These are phyloP conservation scores for Enteromius fasciolatus DNA, from an alignment of 2,797 vertebrate species.

Conservation along the genomic window DNA sequence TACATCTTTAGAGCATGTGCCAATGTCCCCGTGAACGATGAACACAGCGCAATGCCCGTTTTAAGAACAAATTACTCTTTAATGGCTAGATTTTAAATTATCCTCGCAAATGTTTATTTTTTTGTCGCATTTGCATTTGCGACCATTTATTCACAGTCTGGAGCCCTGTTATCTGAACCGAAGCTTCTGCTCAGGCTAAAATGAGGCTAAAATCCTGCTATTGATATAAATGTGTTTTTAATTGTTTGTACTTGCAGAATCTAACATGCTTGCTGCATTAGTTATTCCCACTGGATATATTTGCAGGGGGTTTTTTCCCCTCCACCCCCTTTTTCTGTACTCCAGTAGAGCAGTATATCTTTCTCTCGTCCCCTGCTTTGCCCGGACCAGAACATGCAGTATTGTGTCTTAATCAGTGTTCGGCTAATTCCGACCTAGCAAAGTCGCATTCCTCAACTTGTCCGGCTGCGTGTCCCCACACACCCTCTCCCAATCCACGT, in stretches of 20 bases:
- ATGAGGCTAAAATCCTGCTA: conserved; percentile 77
- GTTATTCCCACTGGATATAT: conserved; percentile 68
- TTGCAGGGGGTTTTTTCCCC: conserved; percentile 24
- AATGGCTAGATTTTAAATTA: conserved; percentile 21
- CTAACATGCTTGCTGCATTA: conserved; percentile 68
- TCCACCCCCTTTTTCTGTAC: conserved; percentile 38
- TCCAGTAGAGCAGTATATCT: conserved; percentile 22
- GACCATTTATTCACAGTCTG: conserved; percentile 12
- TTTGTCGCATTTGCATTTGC: conserved; percentile 6
- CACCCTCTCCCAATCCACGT: conserved; percentile 33
- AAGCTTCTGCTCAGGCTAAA: conserved; percentile 67
- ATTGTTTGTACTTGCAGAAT: conserved; percentile 74
- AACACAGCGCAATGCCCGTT: not conserved
- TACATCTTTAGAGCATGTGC: conserved; percentile 2
- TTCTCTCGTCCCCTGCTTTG: conserved; percentile 60
- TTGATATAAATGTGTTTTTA: conserved; percentile 81
- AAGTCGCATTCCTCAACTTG: conserved; percentile 61
- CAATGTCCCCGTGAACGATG: not conserved
- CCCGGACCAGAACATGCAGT: conserved; percentile 72
- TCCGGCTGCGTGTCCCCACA: conserved; percentile 67
- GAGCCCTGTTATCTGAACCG: conserved; percentile 22
- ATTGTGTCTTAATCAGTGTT: conserved; percentile 67
- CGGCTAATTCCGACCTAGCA: conserved; percentile 69
- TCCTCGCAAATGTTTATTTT: not conserved
- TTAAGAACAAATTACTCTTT: conserved; percentile 6